Conservation (phyloP, 2,113 vertebrate genomes). For the Bothrops jararaca region DNA sequence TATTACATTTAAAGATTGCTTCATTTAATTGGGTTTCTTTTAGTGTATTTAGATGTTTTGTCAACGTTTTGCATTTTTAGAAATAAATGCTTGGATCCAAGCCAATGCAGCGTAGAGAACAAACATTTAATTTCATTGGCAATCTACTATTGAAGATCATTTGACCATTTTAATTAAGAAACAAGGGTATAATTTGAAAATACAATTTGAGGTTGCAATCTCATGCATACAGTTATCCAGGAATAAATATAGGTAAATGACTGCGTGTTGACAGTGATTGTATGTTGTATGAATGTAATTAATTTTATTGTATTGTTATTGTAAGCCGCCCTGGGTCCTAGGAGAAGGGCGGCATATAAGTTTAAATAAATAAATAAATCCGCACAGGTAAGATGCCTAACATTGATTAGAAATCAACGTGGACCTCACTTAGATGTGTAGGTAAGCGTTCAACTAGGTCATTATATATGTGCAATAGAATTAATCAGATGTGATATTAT, state of each 20-base stretch:
- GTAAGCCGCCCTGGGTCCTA: too few species aligned
- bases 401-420: background rate
- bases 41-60: background rate
- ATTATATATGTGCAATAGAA: background rate
- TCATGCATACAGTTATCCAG: background rate
- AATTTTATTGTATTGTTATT: too few species aligned
- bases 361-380: too few species aligned
- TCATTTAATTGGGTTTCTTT: background rate
- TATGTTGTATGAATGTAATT: too few species aligned
- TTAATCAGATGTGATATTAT: constrained; percentile 31
- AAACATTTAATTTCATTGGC: background rate
- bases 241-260: background rate
- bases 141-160: background rate
- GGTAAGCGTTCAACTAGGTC: constrained; percentile 1
- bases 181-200: background rate
- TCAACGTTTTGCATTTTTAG: background rate
- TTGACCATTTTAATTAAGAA: constrained; percentile 15
- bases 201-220: background rate
- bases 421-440: background rate
- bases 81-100: background rate
- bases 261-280: too few species aligned
- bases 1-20: background rate
- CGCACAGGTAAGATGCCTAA: background rate
- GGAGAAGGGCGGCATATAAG: too few species aligned
- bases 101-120: background rate